Base-by-base conservation (phyloP, 2,797 vertebrate species). In the Sebastes nivosus region DNA sequence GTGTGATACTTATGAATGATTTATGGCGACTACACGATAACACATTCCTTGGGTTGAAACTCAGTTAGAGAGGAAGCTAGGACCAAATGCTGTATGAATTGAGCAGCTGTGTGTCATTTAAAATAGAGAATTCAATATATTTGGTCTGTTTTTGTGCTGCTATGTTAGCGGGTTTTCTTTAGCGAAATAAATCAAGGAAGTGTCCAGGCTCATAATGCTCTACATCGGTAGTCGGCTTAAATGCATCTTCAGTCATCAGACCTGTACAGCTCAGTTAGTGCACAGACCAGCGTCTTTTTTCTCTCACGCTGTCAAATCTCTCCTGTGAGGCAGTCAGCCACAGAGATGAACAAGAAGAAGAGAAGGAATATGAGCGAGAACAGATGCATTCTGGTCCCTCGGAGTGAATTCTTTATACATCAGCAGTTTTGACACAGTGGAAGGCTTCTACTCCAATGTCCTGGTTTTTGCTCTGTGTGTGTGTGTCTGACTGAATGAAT, bases 1-100 rank as follows among this genome's bases (percentile, higher is more conserved):
- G 75, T 72, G 42, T 46, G 87, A 87, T 86, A 84, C 75, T 87
- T 72, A 79, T 90, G 80, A 87, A 92, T 87, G 84, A 92, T 93
- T 92, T 72, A 93, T 91, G 57, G 72, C 20, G 46, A 84, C 89
- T 70, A 83, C 85, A 75, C 1, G 30, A 54, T 79, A 84, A 87
- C 73, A 81, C 67, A 59, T 79, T 89, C 66, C 83, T 88, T 81
- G 61, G 81, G 61, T 72, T 80, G 80, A 77, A 80, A 78, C 84
- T 75, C 82, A 73, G 74, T 76, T 72, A 55, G 82, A 63, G 72
- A 38, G 67, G 80, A 79, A 85, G 81, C 70, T 68, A 8, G 25
- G 29, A 76, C 52, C 78, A 83, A 80, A 81, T 67, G 30, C 55
- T 65, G 22, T 54, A 60, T 74, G 67, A 84, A 77, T 84, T 68